Evolutionary conservation across 1,140 invertebrate genomes (phyloP).

Genomic region (Ylistrum balloti): DNA sequence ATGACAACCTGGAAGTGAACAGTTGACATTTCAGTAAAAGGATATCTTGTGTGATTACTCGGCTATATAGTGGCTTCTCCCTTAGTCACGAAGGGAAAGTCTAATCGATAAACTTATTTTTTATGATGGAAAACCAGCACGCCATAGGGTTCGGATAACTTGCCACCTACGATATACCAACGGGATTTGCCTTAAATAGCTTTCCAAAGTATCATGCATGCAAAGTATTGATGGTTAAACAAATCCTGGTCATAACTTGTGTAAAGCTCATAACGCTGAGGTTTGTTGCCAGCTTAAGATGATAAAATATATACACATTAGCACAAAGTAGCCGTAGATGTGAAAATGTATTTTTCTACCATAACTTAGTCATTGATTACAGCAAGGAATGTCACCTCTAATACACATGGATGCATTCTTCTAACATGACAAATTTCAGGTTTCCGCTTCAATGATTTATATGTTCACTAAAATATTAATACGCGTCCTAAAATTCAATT

Average conservation of each 20-base stretch:
- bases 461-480: neutral
- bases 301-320: conserved; percentile 7
- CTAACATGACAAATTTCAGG: neutral
- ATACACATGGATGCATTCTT: conserved; percentile 27
- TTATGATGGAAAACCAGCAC: neutral
- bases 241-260: neutral
- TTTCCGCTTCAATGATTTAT: neutral
- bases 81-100: neutral
- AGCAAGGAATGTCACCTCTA: neutral
- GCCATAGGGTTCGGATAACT: neutral
- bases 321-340: neutral
- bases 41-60: conserved; percentile 9
- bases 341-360: neutral
- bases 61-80: neutral
- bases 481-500: neutral
- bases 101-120: neutral
- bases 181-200: neutral
- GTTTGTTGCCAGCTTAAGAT: neutral
- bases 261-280: neutral
- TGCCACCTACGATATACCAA: neutral
- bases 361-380: neutral
- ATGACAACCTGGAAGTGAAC: neutral
- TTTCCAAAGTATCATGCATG: conserved; percentile 19
- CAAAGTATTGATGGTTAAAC: conserved; percentile 7
- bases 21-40: conserved; percentile 16